Conservation (phyloP, 92 coral and sea anemone genomes). For the Plumapathes pennacea region DNA sequence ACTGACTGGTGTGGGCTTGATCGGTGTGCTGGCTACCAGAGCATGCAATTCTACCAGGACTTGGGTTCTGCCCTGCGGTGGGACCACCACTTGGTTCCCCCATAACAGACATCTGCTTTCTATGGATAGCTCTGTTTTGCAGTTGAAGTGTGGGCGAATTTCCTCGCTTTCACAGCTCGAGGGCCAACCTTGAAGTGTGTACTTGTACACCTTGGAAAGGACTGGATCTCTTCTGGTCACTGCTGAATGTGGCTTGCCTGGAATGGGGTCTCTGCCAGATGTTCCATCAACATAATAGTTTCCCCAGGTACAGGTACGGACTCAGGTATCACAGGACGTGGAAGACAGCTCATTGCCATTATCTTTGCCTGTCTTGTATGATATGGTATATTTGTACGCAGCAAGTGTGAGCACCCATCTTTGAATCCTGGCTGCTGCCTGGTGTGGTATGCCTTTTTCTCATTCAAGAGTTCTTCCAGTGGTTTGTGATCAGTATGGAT, state of each 20-base stretch:
- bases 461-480: too few species aligned
- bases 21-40: neutral
- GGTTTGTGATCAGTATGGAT: constrained; percentile 40
- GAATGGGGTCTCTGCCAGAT: constrained; percentile 7
- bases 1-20: neutral
- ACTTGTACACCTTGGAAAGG: constrained; percentile 27
- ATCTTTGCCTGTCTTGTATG: constrained; percentile 11
- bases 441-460: neutral
- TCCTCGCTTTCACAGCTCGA: neutral
- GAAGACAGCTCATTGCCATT: constrained; percentile 40
- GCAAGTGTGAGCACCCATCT: constrained; percentile 32
- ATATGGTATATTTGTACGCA: constrained; percentile 19
- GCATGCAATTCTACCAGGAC: constrained; percentile 23
- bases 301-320: constrained; percentile 29
- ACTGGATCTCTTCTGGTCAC: constrained; percentile 29
- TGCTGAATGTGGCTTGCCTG: constrained; percentile 1
- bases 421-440: constrained; percentile 26
- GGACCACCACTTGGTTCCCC: constrained; percentile 39
- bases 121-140: constrained; percentile 30
- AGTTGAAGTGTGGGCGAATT: constrained; percentile 18
- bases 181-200: constrained; percentile 46
- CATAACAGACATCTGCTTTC: constrained; percentile 44
- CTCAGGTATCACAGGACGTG: constrained; percentile 11
- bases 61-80: constrained; percentile 33
- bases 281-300: constrained; percentile 17